These are phyloP conservation scores for Morpho achilles DNA, from an alignment of 2,888 invertebrate genomes.

Conservation along the genomic window DNA sequence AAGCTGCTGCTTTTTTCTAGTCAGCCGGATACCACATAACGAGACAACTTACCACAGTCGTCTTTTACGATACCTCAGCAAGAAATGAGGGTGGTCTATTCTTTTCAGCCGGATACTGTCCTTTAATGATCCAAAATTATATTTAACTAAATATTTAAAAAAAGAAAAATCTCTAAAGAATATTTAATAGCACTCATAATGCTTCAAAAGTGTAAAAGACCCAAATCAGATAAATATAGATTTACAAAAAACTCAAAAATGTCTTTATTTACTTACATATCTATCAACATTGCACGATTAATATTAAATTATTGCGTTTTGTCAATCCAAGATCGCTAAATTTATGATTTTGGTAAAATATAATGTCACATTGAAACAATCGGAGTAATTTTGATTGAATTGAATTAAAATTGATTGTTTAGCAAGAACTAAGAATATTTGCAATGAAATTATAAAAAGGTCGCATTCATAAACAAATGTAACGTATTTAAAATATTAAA, in stretches of 20 bases:
- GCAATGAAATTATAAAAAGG: no score
- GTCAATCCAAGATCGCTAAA: constrained; percentile 29
- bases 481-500: no score
- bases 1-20: no score
- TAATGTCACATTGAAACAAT: constrained; percentile 4
- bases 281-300: constrained; percentile 65
- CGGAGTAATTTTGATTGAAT: constrained; percentile 22
- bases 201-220: no score
- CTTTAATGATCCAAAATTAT: constrained; percentile 1
- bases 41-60: no score
- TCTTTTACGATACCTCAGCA: no score
- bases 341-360: background rate
- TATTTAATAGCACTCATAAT: background rate
- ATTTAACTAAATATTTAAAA: background rate
- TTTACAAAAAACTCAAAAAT: constrained; percentile 1
- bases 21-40: no score
- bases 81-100: no score
- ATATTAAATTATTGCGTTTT: constrained; percentile 36
- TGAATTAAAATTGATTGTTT: no score
- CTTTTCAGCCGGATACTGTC: background rate
- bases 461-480: no score
- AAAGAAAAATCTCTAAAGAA: background rate
- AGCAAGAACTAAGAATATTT: no score
- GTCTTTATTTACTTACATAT: constrained; percentile 31
- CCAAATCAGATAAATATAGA: background rate